Base-by-base conservation (phyloP, 2,888 invertebrate genomes). In the Nomada fucata region DNA sequence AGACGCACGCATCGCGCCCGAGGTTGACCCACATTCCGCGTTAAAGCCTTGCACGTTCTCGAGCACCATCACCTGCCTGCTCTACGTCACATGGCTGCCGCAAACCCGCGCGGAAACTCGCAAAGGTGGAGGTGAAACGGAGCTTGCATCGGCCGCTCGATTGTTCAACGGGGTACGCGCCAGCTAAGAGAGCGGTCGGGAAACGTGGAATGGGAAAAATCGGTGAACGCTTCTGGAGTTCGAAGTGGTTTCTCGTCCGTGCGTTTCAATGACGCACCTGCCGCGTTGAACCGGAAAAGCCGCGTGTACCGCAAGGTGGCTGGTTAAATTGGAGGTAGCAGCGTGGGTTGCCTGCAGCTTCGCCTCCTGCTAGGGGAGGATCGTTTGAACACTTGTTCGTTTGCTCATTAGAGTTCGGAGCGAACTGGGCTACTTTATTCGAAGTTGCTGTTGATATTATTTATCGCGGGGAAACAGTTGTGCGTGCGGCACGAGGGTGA, bases 11-110 rank as follows among this genome's bases (percentile, higher is more conserved):
- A 82, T 82, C 57, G 50, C 72, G 72, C 55, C 36, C 73, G 63
- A 70, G 74, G 72, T 72, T 85, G 86, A 86, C 86, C 86, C 76
- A 86, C 75, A 86, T 86, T 86, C 63, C 76, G 64, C 61, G 72
- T 20, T 50, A 71, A 81, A 80, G 75, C 76, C 76, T 72, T 76
- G 60, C 18, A 15, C 26, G 57, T 44, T 52, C 83, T 82, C 80
- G 86, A 85, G 86, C 78, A 74, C 85, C 86, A 81, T 86, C 79
- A 81, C 77, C 85, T 70, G 83, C 50, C 70, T 80, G 15, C 15
- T 26, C 61, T 65, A 55, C 82, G 77, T 84, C 84, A 78, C 72
- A 81, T 84, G 77, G 74, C 74, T 65, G 61, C 55, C 65, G 55
- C 67, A 26, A 47, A 64, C 60, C 55, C 69, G 44, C 59, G 65